These are phyloP conservation scores for Troides aeacus DNA, from an alignment of 2,888 invertebrate species.

Conservation along the genomic window DNA sequence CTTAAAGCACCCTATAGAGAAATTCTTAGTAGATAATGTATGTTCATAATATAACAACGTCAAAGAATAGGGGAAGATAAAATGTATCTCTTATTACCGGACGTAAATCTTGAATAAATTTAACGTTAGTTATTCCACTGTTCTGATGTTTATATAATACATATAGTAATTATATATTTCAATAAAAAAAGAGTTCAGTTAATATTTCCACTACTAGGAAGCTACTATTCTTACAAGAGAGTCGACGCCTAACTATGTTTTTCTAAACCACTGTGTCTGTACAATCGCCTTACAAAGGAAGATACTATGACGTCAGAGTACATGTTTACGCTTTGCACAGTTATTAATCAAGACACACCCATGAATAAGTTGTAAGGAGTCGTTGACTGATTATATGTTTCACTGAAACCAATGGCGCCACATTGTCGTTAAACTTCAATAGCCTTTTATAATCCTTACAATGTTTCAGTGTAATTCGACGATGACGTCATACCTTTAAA, in stretches of 20 bases:
- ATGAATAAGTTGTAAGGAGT: not conserved
- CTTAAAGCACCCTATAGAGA: not conserved
- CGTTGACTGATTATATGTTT: not conserved
- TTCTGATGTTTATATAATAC: not conserved
- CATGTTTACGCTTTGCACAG: not conserved
- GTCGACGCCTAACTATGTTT: too few relatives aligned
- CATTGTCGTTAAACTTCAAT: not conserved
- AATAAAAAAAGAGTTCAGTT: too few relatives aligned
- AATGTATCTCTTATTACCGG: not conserved
- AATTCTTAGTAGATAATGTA: not conserved
- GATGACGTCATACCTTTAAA: not conserved
- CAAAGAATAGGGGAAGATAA: not conserved
- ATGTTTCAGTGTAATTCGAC: not conserved
- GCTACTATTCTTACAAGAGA: too few relatives aligned
- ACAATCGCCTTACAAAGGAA: too few relatives aligned
- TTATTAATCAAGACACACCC: not conserved
- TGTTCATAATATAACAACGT: not conserved
- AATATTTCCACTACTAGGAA: too few relatives aligned
- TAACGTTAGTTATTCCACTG: not conserved
- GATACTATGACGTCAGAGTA: too few relatives aligned
- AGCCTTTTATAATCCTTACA: not conserved
- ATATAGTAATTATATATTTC: too few relatives aligned
- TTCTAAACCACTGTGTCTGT: too few relatives aligned
- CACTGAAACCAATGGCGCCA: not conserved
- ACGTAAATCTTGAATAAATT: not conserved